Conservation (phyloP, 2,888 invertebrate genomes). For the Sepioteuthis lessoniana region DNA sequence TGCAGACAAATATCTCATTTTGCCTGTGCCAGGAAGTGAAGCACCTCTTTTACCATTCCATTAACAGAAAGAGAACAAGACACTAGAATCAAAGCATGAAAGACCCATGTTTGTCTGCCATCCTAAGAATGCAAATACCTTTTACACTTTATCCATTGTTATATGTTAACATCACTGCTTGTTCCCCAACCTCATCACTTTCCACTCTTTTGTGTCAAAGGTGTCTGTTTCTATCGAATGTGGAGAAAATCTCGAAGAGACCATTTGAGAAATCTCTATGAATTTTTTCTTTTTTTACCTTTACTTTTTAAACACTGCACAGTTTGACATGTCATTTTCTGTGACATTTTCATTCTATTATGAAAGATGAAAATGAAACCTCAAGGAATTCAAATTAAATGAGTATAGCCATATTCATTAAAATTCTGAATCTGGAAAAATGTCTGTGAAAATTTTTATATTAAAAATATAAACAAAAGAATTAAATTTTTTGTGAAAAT, state of each 20-base stretch:
- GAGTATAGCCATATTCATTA: too few species aligned
- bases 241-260: background rate
- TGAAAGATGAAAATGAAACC: background rate
- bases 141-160: background rate
- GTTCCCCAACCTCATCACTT: background rate
- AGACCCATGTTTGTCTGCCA: slow-evolving; percentile 15
- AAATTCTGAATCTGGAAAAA: too few species aligned
- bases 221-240: background rate
- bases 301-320: background rate
- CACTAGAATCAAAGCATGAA: background rate
- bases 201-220: background rate
- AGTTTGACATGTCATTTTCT: too few species aligned
- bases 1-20: background rate
- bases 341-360: background rate
- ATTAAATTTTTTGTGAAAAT: too few species aligned
- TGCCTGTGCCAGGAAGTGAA: background rate
- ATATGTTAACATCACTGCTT: background rate
- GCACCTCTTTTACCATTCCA: background rate
- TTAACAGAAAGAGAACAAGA: slow-evolving; percentile 33
- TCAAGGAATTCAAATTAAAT: background rate
- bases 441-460: too few species aligned
- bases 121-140: background rate
- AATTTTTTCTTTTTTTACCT: background rate
- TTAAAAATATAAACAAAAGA: too few species aligned
- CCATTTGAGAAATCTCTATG: background rate